Base-by-base conservation (phyloP, 1,140 invertebrate genomes). In the Antheraea pernyi region DNA sequence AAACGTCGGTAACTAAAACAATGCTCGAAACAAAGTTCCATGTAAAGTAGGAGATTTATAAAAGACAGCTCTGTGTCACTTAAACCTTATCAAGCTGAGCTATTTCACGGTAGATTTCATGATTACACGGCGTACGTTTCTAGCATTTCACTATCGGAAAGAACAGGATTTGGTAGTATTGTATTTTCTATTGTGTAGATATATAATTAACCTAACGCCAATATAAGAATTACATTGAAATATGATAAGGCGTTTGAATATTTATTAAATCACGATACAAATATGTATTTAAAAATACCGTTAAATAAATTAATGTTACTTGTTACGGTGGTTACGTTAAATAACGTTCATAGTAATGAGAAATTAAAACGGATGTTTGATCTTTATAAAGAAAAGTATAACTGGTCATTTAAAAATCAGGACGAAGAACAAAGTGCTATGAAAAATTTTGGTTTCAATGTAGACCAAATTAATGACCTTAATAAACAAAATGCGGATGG, bases 11-110 rank as follows among this genome's bases (percentile, higher is more conserved):
- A 2, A 30, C 22, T 30, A 4, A 30, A 30, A 30, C 22, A 30
- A 30, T 30, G 22, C 22, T 30, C 22, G 4, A 30, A 30, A 30
- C 22, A 30, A 4, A 30, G 83, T 84, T 79, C 79, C 73, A 84
- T 84, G 81, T 79, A 76, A 76, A 82, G 84, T 84, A 71, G 73
- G 73, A 86, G 84, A 86, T 86, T 86, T 86, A 83, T 86, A 85
- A 85, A 81, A 79, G 79, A 80, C 78, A 78, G 77, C 75, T 75
- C 72, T 66, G 71, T 70, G 74, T 69, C 72, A 75, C 74, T 81
- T 82, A 81, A 74, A 75, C 70, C 69, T 69, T 69, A 74, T 74
- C 69, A 74, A 76, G 74, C 71, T 73, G 72, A 71, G 73, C 71
- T 72, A 78, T 80, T 78, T 79, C 72, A 77, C 72, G 76, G 71